phyloP scores from a whole-genome alignment of 2,113 vertebrate genomes.

The Malurus elegans region DNA sequence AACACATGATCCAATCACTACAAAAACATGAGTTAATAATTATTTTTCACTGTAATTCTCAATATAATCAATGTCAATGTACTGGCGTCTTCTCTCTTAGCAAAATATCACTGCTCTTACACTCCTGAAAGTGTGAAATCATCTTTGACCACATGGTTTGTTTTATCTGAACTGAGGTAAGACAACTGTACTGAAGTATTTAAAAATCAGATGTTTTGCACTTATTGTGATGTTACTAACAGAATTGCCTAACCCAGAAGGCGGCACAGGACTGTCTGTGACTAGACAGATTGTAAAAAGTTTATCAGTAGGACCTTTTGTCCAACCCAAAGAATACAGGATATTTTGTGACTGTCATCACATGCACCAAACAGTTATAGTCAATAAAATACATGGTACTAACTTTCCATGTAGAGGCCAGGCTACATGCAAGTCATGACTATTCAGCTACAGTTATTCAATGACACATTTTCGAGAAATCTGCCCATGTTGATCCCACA shows the following conservation, averaged over 20 bases:
- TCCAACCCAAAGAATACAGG: not conserved
- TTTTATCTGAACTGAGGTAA: not conserved
- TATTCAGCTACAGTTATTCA: not conserved
- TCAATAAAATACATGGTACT: not conserved
- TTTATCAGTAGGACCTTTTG: not conserved
- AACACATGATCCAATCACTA: not conserved
- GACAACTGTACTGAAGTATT: not conserved
- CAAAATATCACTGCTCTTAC: not conserved
- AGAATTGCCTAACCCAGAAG: not conserved
- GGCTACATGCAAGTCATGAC: not conserved
- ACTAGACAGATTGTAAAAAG: not conserved
- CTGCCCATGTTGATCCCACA: not conserved
- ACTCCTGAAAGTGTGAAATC: not conserved
- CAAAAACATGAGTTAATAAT: not conserved
- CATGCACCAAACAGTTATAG: not conserved
- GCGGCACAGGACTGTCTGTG: not conserved
- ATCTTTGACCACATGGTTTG: not conserved
- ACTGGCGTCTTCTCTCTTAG: not conserved
- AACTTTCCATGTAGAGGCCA: not conserved
- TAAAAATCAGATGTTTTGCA: not conserved
- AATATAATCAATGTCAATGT: not conserved
- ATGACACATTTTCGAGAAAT: not conserved
- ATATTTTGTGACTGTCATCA: not conserved
- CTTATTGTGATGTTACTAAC: not conserved
- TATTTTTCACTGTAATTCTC: not conserved